Evolutionary conservation across 2,113 vertebrate species (phyloP).

Genomic region (Aptenodytes patagonicus): DNA sequence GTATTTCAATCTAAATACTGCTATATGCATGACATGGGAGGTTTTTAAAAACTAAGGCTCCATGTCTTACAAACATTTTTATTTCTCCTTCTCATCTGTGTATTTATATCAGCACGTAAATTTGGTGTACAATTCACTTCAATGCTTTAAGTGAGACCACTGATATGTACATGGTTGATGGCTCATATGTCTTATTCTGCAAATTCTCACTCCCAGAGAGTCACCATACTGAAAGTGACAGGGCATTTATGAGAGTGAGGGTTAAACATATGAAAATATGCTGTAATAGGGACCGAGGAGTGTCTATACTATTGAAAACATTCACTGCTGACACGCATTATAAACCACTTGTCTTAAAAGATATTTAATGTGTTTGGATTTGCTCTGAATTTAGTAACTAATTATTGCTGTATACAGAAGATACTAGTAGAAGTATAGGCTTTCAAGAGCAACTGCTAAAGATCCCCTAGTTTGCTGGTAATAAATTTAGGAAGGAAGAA

Average conservation of each 20-base stretch:
- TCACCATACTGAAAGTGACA: no score
- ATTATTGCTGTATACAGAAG: neutral
- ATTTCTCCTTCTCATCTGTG: neutral
- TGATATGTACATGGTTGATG: neutral
- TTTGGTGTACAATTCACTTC: neutral
- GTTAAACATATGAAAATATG: neutral
- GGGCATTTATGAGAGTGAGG: neutral
- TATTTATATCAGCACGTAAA: neutral
- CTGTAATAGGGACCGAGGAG: neutral
- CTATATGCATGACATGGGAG: neutral
- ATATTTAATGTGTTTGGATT: neutral
- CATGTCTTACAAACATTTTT: neutral
- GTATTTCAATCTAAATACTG: neutral
- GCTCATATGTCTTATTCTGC: neutral
- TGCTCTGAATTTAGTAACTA: neutral
- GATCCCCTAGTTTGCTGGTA: neutral
- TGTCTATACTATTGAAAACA: neutral
- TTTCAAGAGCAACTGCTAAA: neutral
- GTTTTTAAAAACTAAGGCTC: neutral
- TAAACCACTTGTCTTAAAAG: neutral
- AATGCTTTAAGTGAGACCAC: neutral
- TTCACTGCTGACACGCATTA: neutral
- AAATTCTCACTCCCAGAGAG: neutral
- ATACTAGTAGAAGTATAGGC: neutral
- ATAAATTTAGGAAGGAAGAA: neutral